phyloP scores from a whole-genome alignment of 1,140 invertebrate species.

The Hyles vespertilio region DNA sequence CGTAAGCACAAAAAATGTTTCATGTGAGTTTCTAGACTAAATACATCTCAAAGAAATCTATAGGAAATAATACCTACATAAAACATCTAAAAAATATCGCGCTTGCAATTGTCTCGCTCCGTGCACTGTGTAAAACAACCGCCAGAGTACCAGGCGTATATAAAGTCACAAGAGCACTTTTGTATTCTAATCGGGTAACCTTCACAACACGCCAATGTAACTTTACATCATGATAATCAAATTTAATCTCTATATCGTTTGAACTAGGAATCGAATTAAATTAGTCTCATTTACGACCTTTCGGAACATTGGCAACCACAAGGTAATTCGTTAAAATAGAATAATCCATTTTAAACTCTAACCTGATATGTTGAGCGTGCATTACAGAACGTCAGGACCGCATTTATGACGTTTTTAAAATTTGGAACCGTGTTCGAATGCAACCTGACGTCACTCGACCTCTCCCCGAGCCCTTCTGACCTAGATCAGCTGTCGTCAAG shows the following conservation, averaged over 20 bases:
- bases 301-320: slow-evolving; percentile 32
- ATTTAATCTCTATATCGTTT: slow-evolving; percentile 21
- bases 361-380: slow-evolving; percentile 14
- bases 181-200: slow-evolving; percentile 37
- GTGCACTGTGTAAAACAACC: slow-evolving; percentile 2
- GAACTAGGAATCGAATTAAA: slow-evolving; percentile 25
- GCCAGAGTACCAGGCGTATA: slow-evolving; percentile 45
- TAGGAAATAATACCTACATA: too few relatives aligned
- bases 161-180: slow-evolving; percentile 29
- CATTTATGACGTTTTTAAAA: slow-evolving; percentile 32
- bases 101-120: too few relatives aligned
- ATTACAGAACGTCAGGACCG: slow-evolving; percentile 9
- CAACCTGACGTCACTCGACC: slow-evolving; percentile 50
- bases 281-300: slow-evolving; percentile 32
- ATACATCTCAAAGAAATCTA: too few relatives aligned
- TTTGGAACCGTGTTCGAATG: slow-evolving; percentile 43
- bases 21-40: too few relatives aligned
- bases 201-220: slow-evolving; percentile 33
- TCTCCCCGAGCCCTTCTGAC: slow-evolving; percentile 59
- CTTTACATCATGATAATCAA: slow-evolving; percentile 20
- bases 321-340: slow-evolving; percentile 31
- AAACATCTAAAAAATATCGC: too few relatives aligned
- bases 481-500: slow-evolving; percentile 52
- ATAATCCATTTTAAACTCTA: slow-evolving; percentile 30
- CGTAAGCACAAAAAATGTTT: too few relatives aligned